Percentiles rank a stretch among this genome's conserved stretches.
phyloP scores from a whole-genome alignment of 2,113 vertebrate species.

The Heterotilapia buettikoferi region DNA sequence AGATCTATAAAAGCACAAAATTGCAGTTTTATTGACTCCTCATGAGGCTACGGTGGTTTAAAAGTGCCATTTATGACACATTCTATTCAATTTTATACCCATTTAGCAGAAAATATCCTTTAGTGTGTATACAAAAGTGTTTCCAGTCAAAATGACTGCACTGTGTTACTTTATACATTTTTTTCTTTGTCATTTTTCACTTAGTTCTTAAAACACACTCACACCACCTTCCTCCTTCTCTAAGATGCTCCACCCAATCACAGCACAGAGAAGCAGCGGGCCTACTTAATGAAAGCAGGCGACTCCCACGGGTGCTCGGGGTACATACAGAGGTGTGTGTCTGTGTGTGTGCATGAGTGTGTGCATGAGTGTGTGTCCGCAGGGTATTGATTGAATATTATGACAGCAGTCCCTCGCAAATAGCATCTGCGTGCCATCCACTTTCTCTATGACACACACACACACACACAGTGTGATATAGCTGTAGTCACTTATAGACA shows the following conservation, averaged over 20 bases:
- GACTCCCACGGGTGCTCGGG: constrained; percentile 35
- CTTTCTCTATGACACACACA: neutral
- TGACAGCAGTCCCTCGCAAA: constrained; percentile 40
- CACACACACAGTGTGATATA: constrained; percentile 23
- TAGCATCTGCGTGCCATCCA: neutral
- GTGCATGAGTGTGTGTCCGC: neutral
- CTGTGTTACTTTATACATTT: neutral
- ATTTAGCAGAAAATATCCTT: neutral
- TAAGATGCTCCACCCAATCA: neutral
- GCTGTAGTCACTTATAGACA: constrained; percentile 21
- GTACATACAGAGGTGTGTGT: constrained; percentile 2
- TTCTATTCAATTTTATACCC: neutral
- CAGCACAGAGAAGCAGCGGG: constrained; percentile 38
- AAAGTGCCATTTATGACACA: neutral
- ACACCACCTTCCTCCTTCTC: neutral
- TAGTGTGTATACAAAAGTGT: neutral
- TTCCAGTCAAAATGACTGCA: neutral
- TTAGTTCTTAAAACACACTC: neutral
- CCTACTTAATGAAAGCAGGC: constrained; percentile 50
- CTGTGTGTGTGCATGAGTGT: neutral
- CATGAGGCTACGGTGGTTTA: neutral
- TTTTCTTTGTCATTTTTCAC: neutral
- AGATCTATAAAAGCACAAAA: neutral
- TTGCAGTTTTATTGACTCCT: neutral
- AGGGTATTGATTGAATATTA: constrained; percentile 49